These are phyloP conservation scores for Opisthocomus hoazin DNA, from an alignment of 2,113 vertebrate genomes.

Conservation along the genomic window DNA sequence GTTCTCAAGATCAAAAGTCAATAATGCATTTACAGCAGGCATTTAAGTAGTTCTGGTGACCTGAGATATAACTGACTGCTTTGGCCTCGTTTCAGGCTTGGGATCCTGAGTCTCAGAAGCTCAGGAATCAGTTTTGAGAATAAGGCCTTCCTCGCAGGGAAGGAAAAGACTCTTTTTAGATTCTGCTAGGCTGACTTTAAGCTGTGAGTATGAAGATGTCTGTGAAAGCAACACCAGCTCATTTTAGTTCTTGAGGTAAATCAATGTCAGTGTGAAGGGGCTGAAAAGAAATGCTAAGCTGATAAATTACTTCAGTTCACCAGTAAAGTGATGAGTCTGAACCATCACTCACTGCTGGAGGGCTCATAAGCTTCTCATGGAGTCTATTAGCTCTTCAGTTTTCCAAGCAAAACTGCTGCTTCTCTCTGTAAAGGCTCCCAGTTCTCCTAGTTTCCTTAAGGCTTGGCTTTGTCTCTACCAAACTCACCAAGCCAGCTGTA, in stretches of 20 bases:
- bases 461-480: neutral
- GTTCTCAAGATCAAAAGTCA: neutral
- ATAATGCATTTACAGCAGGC: neutral
- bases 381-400: neutral
- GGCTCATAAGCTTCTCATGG: neutral
- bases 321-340: neutral
- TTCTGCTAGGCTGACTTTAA: neutral
- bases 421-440: neutral
- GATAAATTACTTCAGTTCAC: neutral
- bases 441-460: neutral
- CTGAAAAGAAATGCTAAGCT: neutral
- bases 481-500: neutral
- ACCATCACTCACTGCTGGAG: neutral
- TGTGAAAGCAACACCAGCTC: neutral
- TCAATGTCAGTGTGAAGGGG: neutral
- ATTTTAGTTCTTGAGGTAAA: neutral
- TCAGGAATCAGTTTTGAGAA: neutral
- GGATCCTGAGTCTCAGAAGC: neutral
- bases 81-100: neutral
- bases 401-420: neutral
- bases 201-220: neutral
- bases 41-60: neutral
- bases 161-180: neutral
- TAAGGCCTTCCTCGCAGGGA: neutral
- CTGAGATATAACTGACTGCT: neutral